Base-by-base conservation (phyloP, 2,888 invertebrate species). In the Schrankia costaestrigalis region DNA sequence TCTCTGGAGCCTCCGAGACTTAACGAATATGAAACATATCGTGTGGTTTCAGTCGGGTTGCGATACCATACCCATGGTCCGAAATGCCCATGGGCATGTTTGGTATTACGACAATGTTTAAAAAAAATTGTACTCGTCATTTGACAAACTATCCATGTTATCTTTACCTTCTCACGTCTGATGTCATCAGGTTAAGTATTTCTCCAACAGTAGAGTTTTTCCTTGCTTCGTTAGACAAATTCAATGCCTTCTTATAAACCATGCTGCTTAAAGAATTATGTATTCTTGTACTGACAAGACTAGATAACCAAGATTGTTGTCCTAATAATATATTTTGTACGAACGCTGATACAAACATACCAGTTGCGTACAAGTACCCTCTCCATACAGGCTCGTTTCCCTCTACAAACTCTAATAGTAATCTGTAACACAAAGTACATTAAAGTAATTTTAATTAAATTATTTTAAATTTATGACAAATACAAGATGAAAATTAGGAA, bases 111-210 rank as follows among this genome's bases (percentile, higher is more conserved):
- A n/a, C n/a, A n/a, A n/a, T n/a, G n/a, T n/a, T n/a, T n/a, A n/a
- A n/a, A n/a, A n/a, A n/a, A n/a, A 17, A 17, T 17, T 17, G 17
- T 17, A 7, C 4, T 7, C 17, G 17, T 17, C 7, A 7, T 5
- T 7, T 3, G 7, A 7, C 4, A 17, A 17, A 17, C 4, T 5
- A 17, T n/a, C n/a, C n/a, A n/a, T n/a, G n/a, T n/a, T n/a, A n/a
- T n/a, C 12, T 37, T 51, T 39, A 73, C 67, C 91, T 87, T 69
- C 95, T 95, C 0, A 94, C 94, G 73, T 95, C 95, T 0, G 95
- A 94, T 2, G 94, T 91, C 95, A 95, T 95, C 43, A 95, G 78
- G 73, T 95, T 95, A 1, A 95, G 94, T 53, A 95, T 95, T 89
- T 95, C 95, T 31, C 95, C 95, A 3, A 94, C 92, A 0, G 94